Conservation (phyloP, 2,797 vertebrate genomes). For the Tauraco hartlaubi region DNA sequence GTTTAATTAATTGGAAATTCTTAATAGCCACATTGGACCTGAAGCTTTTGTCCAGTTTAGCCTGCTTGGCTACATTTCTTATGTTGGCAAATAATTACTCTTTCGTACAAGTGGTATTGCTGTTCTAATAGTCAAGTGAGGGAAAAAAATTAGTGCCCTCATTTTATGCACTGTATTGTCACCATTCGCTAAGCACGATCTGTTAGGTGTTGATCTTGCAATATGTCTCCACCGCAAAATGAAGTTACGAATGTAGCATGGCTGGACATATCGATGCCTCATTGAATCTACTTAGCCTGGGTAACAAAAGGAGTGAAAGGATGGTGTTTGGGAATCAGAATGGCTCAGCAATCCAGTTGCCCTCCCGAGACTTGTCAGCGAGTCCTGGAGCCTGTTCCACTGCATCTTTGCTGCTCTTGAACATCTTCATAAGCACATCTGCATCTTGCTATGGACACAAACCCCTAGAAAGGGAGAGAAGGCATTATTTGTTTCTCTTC, state of each 20-base stretch:
- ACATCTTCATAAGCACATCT: not conserved
- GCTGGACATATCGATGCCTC: not conserved
- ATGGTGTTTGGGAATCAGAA: not conserved
- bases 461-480: not conserved
- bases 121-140: not conserved
- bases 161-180: not conserved
- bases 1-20: constrained; percentile 23
- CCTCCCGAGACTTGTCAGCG: not conserved
- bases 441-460: not conserved
- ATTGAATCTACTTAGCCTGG: not conserved
- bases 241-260: not conserved
- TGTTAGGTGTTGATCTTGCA: not conserved
- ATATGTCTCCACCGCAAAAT: not conserved
- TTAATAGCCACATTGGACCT: not conserved
- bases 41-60: not conserved
- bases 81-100: not conserved
- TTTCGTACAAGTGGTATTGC: not conserved
- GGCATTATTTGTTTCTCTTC: not conserved
- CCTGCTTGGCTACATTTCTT: not conserved
- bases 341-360: not conserved
- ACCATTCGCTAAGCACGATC: not conserved
- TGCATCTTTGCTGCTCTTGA: not conserved
- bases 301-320: not conserved
- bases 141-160: not conserved
- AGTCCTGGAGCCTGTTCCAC: not conserved